Evolutionary conservation across 2,888 invertebrate species (phyloP).

Genomic region (Didymodactylos carnosus): DNA sequence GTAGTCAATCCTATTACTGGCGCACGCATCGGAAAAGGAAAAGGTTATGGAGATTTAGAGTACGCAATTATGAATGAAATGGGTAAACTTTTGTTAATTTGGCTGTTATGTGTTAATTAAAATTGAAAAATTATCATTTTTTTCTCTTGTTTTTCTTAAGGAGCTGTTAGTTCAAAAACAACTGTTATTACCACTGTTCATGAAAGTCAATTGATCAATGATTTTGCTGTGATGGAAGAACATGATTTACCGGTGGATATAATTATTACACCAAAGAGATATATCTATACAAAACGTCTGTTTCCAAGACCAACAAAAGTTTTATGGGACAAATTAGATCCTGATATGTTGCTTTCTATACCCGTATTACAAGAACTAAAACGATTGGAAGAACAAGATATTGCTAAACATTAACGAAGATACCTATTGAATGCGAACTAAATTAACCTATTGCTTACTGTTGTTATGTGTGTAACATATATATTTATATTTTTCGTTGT

Average conservation of each 20-base stretch:
- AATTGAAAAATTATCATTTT: no score
- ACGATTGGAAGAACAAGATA: background rate
- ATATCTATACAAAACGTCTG: conserved; percentile 1
- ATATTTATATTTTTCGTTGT: no score
- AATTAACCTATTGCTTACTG: no score
- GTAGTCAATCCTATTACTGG: conserved; percentile 8
- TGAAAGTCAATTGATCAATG: conserved; percentile 3
- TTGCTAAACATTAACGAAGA: background rate
- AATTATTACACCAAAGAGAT: conserved; percentile 6
- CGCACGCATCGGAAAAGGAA: conserved; percentile 12
- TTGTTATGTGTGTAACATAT: no score
- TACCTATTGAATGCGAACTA: no score
- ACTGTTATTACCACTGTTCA: conserved; percentile 1
- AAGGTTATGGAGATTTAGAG: conserved; percentile 10
- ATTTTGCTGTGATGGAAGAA: background rate
- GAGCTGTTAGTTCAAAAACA: background rate
- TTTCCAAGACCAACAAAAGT: conserved; percentile 3
- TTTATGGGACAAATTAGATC: background rate
- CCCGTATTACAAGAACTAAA: background rate
- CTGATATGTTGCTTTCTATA: background rate
- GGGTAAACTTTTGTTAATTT: no score
- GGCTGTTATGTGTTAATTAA: no score
- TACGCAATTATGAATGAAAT: conserved; percentile 5
- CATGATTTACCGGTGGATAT: conserved; percentile 7
- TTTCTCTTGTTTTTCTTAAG: no score